These are phyloP conservation scores for Muntiacus muntjak DNA, from an alignment of 2,113 vertebrate genomes.

Conservation along the genomic window DNA sequence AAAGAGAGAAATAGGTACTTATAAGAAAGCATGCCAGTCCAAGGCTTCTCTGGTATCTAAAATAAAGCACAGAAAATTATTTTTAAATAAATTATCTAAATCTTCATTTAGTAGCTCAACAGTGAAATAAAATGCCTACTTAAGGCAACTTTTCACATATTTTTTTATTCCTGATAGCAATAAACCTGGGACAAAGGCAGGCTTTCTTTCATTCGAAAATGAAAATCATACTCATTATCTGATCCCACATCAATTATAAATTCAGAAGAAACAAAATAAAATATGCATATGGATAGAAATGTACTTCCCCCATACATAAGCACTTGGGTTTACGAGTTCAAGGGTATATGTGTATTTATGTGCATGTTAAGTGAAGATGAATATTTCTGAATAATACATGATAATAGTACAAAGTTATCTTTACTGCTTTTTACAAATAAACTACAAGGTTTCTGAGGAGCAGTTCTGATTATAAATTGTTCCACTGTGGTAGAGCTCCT, in stretches of 20 bases:
- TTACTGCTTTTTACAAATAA: neutral
- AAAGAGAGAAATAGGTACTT: neutral
- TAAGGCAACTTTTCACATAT: neutral
- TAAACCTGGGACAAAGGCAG: neutral
- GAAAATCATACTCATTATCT: neutral
- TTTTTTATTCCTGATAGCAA: neutral
- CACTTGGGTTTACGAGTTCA: neutral
- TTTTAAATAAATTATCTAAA: slow-evolving; percentile 3
- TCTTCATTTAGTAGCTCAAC: neutral
- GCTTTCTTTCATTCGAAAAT: neutral
- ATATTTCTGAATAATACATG: neutral
- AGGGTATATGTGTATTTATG: neutral
- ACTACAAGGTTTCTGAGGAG: neutral
- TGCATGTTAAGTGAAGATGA: neutral
- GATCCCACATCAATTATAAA: neutral
- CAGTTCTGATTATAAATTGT: neutral
- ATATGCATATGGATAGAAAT: neutral
- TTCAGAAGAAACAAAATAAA: slow-evolving; percentile 1
- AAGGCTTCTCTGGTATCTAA: neutral
- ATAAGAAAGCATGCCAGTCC: neutral
- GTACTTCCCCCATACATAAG: neutral
- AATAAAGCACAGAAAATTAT: neutral
- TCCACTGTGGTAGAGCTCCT: neutral
- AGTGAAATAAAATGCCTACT: neutral
- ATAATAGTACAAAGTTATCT: neutral